phyloP scores from a whole-genome alignment of 2,797 vertebrate species.

The Zenarchopterus dispar region DNA sequence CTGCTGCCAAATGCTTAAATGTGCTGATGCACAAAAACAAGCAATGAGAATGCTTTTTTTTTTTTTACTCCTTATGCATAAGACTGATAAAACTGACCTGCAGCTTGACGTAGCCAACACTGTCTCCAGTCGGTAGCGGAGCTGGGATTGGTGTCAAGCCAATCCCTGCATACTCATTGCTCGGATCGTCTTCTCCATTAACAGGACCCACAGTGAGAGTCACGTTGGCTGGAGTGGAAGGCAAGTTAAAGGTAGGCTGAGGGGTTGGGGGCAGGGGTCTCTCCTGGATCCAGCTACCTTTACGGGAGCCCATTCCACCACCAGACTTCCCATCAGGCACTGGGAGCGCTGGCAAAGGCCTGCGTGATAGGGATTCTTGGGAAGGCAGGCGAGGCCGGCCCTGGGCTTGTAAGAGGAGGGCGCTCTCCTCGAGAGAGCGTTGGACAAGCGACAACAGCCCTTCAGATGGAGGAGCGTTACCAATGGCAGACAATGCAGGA shows the following conservation, averaged over 20 bases:
- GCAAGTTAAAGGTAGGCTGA: slow-evolving; percentile 77
- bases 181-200: slow-evolving; percentile 78
- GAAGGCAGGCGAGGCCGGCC: slow-evolving; percentile 88
- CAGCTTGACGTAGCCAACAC: slow-evolving; percentile 86
- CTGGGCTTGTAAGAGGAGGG: slow-evolving; percentile 78
- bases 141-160: slow-evolving; percentile 76
- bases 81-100: slow-evolving; percentile 72
- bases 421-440: slow-evolving; percentile 82
- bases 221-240: slow-evolving; percentile 62
- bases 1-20: no score
- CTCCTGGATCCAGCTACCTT: slow-evolving; percentile 93
- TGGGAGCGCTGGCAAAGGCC: slow-evolving; percentile 89
- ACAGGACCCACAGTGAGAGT: slow-evolving; percentile 64
- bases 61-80: no score
- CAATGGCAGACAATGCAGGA: slow-evolving; percentile 73
- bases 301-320: slow-evolving; percentile 86
- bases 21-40: no score
- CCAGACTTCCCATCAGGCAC: slow-evolving; percentile 79
- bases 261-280: slow-evolving; percentile 91
- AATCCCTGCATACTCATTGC: slow-evolving; percentile 92
- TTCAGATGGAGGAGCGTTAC: slow-evolving; percentile 75
- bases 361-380: slow-evolving; percentile 90
- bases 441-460: slow-evolving; percentile 77
- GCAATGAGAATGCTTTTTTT: no score
- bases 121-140: slow-evolving; percentile 80